A percentile compares a stretch with the other conserved stretches of the same genome.
Evolutionary conservation across 2,113 vertebrate genomes (phyloP).

Genomic region (Eubucco bourcierii): DNA sequence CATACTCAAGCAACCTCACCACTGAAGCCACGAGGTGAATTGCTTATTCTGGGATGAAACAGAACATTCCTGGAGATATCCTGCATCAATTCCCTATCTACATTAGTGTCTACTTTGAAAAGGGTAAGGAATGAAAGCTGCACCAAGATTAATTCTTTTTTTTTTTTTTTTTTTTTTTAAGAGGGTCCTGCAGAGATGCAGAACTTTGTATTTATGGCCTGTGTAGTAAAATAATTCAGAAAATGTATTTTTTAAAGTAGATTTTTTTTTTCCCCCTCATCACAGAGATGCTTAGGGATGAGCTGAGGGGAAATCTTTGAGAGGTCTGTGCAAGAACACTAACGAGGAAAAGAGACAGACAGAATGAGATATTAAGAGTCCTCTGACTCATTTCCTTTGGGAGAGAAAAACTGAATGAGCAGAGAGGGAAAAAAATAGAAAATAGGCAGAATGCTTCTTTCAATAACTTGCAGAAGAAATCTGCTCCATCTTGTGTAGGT

Average conservation of each 20-base stretch:
- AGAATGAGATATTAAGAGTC: slow-evolving; percentile 10
- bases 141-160: background rate
- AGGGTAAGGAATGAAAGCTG: background rate
- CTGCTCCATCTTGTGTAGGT: background rate
- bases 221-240: background rate
- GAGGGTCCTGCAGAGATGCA: background rate
- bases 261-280: background rate
- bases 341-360: background rate
- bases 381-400: slow-evolving; percentile 51
- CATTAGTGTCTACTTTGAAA: background rate
- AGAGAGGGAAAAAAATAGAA: slow-evolving; percentile 26
- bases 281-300: background rate
- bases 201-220: background rate
- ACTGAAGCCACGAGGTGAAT: background rate
- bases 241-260: background rate
- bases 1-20: background rate
- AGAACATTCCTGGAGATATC: background rate
- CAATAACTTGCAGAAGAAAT: slow-evolving; percentile 22
- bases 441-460: background rate
- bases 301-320: background rate
- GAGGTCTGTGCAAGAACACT: background rate
- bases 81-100: background rate
- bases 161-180: background rate
- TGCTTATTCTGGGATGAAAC: background rate
- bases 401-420: slow-evolving; percentile 13